Conservation (phyloP, 1,140 invertebrate species). For the Drosophila mayri region DNA sequence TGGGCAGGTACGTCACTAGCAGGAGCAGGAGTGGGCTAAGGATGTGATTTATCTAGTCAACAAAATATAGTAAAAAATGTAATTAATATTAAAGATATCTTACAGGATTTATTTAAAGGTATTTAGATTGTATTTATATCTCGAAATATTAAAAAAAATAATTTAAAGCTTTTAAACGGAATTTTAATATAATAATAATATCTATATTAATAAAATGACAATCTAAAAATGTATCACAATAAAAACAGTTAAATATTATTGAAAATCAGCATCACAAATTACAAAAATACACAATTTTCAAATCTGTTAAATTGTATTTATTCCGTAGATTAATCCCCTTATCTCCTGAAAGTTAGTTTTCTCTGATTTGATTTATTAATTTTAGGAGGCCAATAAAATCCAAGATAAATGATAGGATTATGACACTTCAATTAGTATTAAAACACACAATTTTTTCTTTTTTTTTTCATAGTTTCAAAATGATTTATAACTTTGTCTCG, state of each 20-base stretch:
- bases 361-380: conserved; percentile 10
- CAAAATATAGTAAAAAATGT: neutral
- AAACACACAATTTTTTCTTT: neutral
- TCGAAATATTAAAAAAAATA: neutral
- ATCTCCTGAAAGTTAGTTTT: neutral
- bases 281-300: neutral
- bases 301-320: neutral
- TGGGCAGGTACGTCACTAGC: conserved; percentile 7
- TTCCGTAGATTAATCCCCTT: neutral
- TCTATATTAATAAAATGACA: neutral
- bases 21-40: conserved; percentile 8
- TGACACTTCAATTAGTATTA: conserved; percentile 5
- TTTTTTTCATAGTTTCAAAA: conserved; percentile 9
- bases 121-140: neutral
- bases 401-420: conserved; percentile 22
- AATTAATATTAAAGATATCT: neutral
- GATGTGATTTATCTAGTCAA: conserved; percentile 12
- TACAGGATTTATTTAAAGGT: neutral
- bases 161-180: neutral
- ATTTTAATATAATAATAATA: neutral
- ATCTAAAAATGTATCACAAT: neutral
- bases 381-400: conserved; percentile 12
- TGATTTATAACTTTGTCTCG: conserved; percentile 18
- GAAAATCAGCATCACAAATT: neutral
- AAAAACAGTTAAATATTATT: neutral